Base-by-base conservation (phyloP, 2,888 invertebrate genomes). In the Andrena marginata region DNA sequence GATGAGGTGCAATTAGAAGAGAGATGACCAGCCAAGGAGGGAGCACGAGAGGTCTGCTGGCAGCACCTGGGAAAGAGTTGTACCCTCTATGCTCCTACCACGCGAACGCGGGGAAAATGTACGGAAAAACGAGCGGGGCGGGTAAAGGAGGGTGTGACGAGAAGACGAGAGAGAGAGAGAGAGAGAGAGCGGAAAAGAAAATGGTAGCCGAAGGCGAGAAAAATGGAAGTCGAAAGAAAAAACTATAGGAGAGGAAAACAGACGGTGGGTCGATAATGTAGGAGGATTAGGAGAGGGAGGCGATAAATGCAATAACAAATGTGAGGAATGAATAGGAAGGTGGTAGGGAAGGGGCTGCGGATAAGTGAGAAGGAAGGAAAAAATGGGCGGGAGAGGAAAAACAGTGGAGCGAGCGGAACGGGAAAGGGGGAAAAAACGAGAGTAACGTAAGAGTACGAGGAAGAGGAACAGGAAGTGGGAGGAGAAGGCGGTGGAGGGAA, bases 381-480 rank as follows among this genome's bases (percentile, higher is more conserved):
- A 29, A 23, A 49, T 49, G 48, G 7, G 33, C 35, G 23, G 35
- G 33, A 35, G 26, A 35, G 60, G 59, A 67, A 68, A 42, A 77
- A 68, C 64, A 54, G 60, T 29, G 63, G 62, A 71, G 62, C 20
- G 78, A 77, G 83, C 35, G 69, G 73, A 70, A 75, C 70, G 65
- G 70, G 70, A 79, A 48, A 20, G 65, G 26, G 26, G 60, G 56
- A 60, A 71, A 78, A 65, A 79, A 79, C 51, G 67, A 33, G 76
- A 82, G 67, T 81, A 83, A 62, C 69, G 82, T 82, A 75, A 74
- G 59, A 81, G 80, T 48, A 80, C 54, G 79, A 63, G 79, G 48
- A 8, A 42, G 59, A 42, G 35, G 79, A 31, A 64, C 54, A 51
- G 64, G 54, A 54, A 7, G 63, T 42, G 68, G 67, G 49, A 65